Evolutionary conservation across 2,797 vertebrate species (phyloP).

Genomic region (Rhinatrema bivittatum): DNA sequence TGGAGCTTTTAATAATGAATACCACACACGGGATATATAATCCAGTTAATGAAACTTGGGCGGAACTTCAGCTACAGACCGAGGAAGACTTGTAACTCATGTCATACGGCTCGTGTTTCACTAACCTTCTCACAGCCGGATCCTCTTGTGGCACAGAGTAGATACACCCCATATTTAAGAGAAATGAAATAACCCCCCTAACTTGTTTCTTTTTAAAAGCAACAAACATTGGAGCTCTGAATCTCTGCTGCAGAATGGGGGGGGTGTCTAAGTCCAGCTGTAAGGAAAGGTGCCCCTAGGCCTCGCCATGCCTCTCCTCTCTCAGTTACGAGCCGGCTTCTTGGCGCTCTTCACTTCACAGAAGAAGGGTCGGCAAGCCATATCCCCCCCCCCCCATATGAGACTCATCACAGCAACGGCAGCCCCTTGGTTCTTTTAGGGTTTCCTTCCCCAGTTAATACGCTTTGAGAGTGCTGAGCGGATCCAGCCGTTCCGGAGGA

Average conservation of each 20-base stretch:
- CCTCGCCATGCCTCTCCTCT: conserved; percentile 21
- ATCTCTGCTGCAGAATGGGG: conserved; percentile 1
- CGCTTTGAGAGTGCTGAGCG: conserved; percentile 15
- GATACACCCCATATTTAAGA: conserved; percentile 73
- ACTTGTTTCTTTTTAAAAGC: conserved; percentile 1
- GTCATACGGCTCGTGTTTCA: no score
- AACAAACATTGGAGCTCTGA: conserved; percentile 10
- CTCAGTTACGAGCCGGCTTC: no score
- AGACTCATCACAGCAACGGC: conserved; percentile 11
- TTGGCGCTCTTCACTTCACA: conserved; percentile 34
- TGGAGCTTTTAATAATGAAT: no score
- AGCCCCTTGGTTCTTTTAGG: background rate
- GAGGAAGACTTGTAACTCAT: no score
- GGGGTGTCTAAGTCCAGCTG: conserved; percentile 26
- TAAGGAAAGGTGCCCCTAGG: conserved; percentile 1
- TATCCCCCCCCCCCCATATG: conserved; percentile 1
- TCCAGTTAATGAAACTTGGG: no score
- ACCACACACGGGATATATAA: no score
- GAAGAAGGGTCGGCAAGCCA: conserved; percentile 21
- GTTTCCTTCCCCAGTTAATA: background rate
- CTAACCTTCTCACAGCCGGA: conserved; percentile 70
- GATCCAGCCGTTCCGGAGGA: conserved; percentile 22
- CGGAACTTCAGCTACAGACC: no score
- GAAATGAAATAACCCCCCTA: conserved; percentile 18
- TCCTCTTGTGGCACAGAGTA: conserved; percentile 76